These are phyloP conservation scores for Danionella dracula DNA, from an alignment of 2,797 vertebrate species.

Conservation along the genomic window DNA sequence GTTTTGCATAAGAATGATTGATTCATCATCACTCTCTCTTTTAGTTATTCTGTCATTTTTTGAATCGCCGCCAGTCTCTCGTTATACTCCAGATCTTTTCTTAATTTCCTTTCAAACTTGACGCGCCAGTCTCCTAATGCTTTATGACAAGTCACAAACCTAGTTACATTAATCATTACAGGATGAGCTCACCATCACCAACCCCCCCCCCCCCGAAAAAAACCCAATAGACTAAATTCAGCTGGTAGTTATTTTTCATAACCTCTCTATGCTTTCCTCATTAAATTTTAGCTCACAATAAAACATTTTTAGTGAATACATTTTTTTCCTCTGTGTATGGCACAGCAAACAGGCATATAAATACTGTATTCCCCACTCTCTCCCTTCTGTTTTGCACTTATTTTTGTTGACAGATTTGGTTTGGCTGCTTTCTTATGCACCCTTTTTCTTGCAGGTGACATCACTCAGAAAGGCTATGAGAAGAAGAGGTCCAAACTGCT, in stretches of 20 bases:
- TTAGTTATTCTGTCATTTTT: background rate
- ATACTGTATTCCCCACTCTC: too few relatives aligned
- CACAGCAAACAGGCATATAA: too few relatives aligned
- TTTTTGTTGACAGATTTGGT: too few relatives aligned
- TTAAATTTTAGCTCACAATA: too few relatives aligned
- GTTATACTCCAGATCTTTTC: conserved; percentile 33
- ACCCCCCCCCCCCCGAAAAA: background rate
- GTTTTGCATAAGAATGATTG: background rate
- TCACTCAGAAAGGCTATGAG: conserved; percentile 97
- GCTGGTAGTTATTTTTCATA: too few relatives aligned
- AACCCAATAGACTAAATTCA: background rate
- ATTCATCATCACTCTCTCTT: background rate
- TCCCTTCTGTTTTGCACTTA: too few relatives aligned
- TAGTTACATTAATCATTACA: conserved; percentile 33
- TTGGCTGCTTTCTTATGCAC: too few relatives aligned
- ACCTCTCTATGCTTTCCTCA: too few relatives aligned
- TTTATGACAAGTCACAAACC: conserved; percentile 28
- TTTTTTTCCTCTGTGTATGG: too few relatives aligned
- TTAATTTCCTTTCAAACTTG: conserved; percentile 28
- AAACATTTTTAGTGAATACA: too few relatives aligned
- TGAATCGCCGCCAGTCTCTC: background rate
- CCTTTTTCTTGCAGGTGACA: conserved; percentile 78
- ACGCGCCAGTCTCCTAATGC: conserved; percentile 21
- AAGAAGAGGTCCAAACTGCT: conserved; percentile 97
- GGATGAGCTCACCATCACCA: background rate